phyloP scores from a whole-genome alignment of 2,888 invertebrate genomes.

The Acleris holmiana region DNA sequence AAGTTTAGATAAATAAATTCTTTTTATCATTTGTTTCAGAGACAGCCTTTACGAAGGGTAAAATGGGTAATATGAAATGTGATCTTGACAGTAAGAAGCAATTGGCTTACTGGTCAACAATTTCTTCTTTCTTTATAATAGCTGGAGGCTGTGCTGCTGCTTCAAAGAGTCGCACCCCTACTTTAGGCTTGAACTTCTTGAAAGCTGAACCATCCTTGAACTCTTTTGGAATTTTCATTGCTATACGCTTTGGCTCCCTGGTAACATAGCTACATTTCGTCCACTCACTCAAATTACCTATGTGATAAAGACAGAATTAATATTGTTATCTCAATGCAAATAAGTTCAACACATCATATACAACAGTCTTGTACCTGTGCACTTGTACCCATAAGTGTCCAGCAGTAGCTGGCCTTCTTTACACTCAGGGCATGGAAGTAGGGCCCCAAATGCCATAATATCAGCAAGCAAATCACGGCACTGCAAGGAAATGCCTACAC shows the following conservation, averaged over 20 bases:
- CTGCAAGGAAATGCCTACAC: conserved; percentile 68
- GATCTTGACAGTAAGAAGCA: not conserved
- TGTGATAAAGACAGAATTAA: not conserved
- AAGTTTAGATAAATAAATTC: no score
- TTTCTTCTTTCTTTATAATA: conserved; percentile 81
- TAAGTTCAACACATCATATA: not conserved
- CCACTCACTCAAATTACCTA: conserved; percentile 92
- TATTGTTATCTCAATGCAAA: not conserved
- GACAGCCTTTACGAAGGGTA: no score
- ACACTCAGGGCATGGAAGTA: conserved; percentile 92
- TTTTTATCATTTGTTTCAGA: no score
- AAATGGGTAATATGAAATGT: no score
- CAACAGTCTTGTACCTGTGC: conserved; percentile 85
- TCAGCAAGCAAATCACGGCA: conserved; percentile 92
- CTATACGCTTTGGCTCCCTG: conserved; percentile 88
- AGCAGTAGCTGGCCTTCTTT: conserved; percentile 88
- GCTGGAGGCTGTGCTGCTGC: conserved; percentile 57
- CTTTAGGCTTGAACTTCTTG: conserved; percentile 85
- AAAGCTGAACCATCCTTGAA: conserved; percentile 85
- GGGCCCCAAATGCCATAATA: conserved; percentile 93
- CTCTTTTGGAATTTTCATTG: conserved; percentile 88
- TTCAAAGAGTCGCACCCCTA: conserved; percentile 84
- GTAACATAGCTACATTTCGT: conserved; percentile 91
- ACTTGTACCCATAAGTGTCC: conserved; percentile 91
- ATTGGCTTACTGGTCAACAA: conserved; percentile 54